Evolutionary conservation across 2,888 invertebrate genomes (phyloP).

Genomic region (Ectemnius lituratus): DNA sequence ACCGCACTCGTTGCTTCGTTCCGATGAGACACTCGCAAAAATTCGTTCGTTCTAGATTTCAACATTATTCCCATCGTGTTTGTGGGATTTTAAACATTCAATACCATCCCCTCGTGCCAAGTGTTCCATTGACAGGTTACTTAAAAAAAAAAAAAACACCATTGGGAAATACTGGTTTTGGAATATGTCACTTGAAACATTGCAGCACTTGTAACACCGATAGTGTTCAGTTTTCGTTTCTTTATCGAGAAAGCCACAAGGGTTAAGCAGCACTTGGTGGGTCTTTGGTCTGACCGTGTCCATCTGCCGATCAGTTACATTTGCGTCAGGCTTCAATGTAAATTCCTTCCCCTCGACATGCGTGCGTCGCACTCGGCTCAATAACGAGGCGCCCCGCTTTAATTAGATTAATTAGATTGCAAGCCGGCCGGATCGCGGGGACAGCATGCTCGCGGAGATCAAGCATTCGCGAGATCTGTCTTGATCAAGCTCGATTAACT

Average conservation of each 20-base stretch:
- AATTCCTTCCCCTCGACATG: constrained; percentile 35
- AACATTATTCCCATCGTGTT: too few relatives aligned
- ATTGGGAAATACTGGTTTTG: too few relatives aligned
- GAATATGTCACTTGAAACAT: too few relatives aligned
- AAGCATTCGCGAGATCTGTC: constrained; percentile 42
- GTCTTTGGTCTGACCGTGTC: constrained; percentile 22
- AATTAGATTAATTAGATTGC: constrained; percentile 75
- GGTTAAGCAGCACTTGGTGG: constrained; percentile 9
- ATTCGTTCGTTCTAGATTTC: too few relatives aligned
- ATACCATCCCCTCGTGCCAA: too few relatives aligned
- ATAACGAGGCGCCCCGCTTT: constrained; percentile 62
- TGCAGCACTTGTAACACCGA: too few relatives aligned
- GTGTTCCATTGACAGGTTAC: too few relatives aligned
- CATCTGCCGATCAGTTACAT: constrained; percentile 24
- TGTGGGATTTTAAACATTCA: too few relatives aligned
- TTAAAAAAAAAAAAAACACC: too few relatives aligned
- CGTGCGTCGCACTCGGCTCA: constrained; percentile 39
- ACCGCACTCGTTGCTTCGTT: neutral
- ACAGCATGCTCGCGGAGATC: constrained; percentile 35
- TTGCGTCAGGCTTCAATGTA: constrained; percentile 22
- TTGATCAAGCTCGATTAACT: constrained; percentile 30
- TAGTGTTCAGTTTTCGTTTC: too few relatives aligned
- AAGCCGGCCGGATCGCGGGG: constrained; percentile 60
- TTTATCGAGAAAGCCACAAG: constrained; percentile 7
- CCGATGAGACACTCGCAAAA: neutral